A percentile compares a stretch with the other conserved stretches of the same genome.
These are phyloP conservation scores for Suncus etruscus DNA, from an alignment of 2,113 vertebrate genomes.

Conservation along the genomic window DNA sequence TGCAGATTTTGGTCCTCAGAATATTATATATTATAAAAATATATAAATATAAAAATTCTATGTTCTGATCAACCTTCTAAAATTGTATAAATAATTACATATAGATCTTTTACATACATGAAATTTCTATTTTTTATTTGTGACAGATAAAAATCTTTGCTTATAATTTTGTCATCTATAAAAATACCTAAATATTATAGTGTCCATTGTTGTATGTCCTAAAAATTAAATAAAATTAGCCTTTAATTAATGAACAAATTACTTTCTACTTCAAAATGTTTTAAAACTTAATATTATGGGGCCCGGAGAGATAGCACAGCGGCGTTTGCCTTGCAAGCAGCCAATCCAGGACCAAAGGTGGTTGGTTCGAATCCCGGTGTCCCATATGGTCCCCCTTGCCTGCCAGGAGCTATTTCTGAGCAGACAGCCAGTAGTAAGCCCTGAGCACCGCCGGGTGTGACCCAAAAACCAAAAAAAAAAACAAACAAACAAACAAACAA, in stretches of 20 bases:
- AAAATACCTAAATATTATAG: not conserved
- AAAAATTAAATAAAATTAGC: not conserved
- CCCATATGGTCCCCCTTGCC: no score
- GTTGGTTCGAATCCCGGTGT: no score
- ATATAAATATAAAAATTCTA: not conserved
- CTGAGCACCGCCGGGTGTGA: no score
- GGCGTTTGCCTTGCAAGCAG: no score
- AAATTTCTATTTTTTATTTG: not conserved
- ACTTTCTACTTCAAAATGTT: not conserved
- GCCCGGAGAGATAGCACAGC: no score
- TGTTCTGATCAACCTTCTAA: not conserved
- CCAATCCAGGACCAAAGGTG: no score
- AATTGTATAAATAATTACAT: not conserved
- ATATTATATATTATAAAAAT: no score
- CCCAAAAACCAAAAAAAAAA: no score
- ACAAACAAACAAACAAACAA: no score
- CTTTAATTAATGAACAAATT: not conserved
- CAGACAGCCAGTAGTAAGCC: no score
- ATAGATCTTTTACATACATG: not conserved
- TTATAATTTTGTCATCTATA: not conserved
- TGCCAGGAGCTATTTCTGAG: no score
- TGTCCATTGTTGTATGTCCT: not conserved
- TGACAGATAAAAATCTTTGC: not conserved
- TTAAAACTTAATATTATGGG: not conserved
- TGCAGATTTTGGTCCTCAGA: no score